A percentile compares a stretch with the other conserved stretches of the same genome.
Evolutionary conservation across 2,888 invertebrate genomes (phyloP).

Genomic region (Lucinisca nassula): DNA sequence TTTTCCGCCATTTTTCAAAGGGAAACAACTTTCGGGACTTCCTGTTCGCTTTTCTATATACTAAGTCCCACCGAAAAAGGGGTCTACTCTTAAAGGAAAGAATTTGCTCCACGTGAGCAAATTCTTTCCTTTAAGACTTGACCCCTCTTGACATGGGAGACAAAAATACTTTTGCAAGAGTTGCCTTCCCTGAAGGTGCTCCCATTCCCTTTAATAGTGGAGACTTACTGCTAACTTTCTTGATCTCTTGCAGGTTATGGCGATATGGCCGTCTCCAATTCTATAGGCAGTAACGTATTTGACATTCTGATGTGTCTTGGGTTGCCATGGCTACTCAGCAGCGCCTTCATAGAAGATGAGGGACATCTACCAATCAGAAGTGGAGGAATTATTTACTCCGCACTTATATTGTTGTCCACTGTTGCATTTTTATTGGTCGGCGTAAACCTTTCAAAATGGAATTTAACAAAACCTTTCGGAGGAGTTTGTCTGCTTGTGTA

Average conservation of each 20-base stretch:
- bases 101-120: too few relatives aligned
- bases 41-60: too few relatives aligned
- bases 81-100: too few relatives aligned
- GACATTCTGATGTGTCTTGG: constrained; percentile 87
- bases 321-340: constrained; percentile 85
- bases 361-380: constrained; percentile 94
- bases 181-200: too few relatives aligned
- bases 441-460: constrained; percentile 91
- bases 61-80: too few relatives aligned
- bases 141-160: too few relatives aligned
- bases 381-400: constrained; percentile 94
- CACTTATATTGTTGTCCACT: constrained; percentile 93
- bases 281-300: constrained; percentile 87
- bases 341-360: constrained; percentile 76
- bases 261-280: constrained; percentile 87
- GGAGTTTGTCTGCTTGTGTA: constrained; percentile 91
- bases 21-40: too few relatives aligned
- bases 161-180: too few relatives aligned
- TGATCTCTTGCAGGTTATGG: constrained; percentile 80
- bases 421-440: constrained; percentile 92
- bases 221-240: too few relatives aligned
- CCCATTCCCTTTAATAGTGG: too few relatives aligned
- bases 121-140: too few relatives aligned
- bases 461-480: constrained; percentile 92
- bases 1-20: too few relatives aligned